Percentiles rank a stretch among this genome's conserved stretches.
Evolutionary conservation across 2,797 vertebrate species (phyloP).

Genomic region (Pyrocephalus nanus): DNA sequence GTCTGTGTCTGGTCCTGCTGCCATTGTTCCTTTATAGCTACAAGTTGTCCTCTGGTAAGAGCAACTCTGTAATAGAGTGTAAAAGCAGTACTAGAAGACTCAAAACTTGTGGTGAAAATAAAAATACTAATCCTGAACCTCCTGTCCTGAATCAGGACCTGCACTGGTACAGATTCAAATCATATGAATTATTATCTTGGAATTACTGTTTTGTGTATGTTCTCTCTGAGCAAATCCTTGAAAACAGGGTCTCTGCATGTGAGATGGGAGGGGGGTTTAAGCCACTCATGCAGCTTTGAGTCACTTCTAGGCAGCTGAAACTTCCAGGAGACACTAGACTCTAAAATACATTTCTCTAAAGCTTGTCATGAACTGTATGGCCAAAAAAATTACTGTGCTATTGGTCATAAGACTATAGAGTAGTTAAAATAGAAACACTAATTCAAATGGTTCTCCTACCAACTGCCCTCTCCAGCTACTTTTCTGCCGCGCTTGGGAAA

Average conservation of each 20-base stretch:
- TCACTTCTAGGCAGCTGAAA: neutral
- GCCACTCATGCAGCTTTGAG: neutral
- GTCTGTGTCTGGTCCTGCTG: neutral
- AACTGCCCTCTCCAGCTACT: neutral
- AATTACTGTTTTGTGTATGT: neutral
- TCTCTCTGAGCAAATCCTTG: neutral
- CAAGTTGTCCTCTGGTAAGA: neutral
- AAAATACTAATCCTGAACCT: neutral
- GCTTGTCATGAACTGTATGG: neutral
- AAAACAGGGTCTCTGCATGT: neutral
- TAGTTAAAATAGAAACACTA: neutral
- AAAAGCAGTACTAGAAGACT: neutral
- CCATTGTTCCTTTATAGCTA: neutral
- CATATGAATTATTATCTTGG: neutral
- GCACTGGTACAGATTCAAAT: neutral
- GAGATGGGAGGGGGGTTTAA: fast-evolving
- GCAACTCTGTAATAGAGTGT: neutral
- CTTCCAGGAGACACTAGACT: neutral
- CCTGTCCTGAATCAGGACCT: neutral
- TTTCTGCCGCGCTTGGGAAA: neutral
- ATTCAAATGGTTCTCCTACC: neutral
- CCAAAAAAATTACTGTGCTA: neutral
- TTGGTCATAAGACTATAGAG: neutral
- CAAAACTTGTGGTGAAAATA: neutral
- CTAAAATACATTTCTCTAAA: neutral